These are phyloP conservation scores for Rotaria macrura DNA, from an alignment of 2,888 invertebrate genomes.

Conservation along the genomic window DNA sequence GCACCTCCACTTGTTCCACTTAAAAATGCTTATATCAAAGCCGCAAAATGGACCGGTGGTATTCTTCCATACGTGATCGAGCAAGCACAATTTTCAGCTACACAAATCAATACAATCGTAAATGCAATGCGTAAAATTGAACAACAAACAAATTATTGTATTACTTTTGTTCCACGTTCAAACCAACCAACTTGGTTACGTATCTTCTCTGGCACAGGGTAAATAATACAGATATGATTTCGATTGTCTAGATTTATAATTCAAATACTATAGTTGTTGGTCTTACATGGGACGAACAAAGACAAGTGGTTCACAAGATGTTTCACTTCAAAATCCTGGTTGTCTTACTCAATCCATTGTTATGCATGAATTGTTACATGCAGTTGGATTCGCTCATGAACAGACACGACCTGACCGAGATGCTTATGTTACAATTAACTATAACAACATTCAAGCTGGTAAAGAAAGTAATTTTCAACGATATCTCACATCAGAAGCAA, in stretches of 20 bases:
- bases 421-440: slow-evolving; percentile 23
- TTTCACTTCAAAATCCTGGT: slow-evolving; percentile 21
- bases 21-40: neutral
- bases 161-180: slow-evolving; percentile 23
- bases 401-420: slow-evolving; percentile 32
- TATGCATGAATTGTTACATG: slow-evolving; percentile 31
- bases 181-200: slow-evolving; percentile 23
- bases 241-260: neutral
- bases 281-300: slow-evolving; percentile 21
- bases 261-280: neutral
- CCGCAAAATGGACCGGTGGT: slow-evolving; percentile 23
- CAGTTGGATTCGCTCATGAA: slow-evolving; percentile 33
- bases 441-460: slow-evolving; percentile 21
- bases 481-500: neutral
- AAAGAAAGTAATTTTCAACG: slow-evolving; percentile 25
- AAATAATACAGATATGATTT: neutral
- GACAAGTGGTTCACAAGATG: slow-evolving; percentile 8
- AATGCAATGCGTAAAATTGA: slow-evolving; percentile 24
- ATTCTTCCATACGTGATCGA: slow-evolving; percentile 25
- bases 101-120: neutral
- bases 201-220: slow-evolving; percentile 25
- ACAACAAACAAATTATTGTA: slow-evolving; percentile 29
- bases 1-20: neutral
- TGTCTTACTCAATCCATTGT: slow-evolving; percentile 24
- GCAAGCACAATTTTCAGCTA: neutral